These are phyloP conservation scores for Phasia obesa DNA, from an alignment of 2,888 invertebrate species.

Conservation along the genomic window DNA sequence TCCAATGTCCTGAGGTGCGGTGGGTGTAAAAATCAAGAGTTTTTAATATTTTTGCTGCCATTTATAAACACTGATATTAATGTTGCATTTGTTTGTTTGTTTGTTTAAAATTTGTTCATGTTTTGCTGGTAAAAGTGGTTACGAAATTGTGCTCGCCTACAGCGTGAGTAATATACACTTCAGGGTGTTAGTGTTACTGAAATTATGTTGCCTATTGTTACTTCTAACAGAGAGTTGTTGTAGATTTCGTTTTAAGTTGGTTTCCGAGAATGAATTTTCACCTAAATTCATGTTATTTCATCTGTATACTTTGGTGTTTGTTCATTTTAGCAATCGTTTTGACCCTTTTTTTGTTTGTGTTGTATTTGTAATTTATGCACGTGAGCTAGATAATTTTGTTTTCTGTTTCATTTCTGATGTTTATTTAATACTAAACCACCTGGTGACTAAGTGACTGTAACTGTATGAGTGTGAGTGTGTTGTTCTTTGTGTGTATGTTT, in stretches of 20 bases:
- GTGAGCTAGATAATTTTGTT: slow-evolving; percentile 49
- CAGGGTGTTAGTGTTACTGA: slow-evolving; percentile 37
- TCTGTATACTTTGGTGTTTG: slow-evolving; percentile 2
- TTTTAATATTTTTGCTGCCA: slow-evolving; percentile 31
- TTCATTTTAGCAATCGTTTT: slow-evolving; percentile 33
- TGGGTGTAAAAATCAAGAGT: slow-evolving; percentile 14
- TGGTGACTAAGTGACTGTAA: slow-evolving; percentile 44
- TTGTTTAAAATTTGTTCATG: no score
- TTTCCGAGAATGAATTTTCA: slow-evolving; percentile 11
- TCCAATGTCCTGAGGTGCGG: no score
- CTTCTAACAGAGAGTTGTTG: slow-evolving; percentile 5
- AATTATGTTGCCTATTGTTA: slow-evolving; percentile 19
- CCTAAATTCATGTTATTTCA: slow-evolving; percentile 40
- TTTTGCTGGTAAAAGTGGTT: slow-evolving; percentile 10
- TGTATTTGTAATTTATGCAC: slow-evolving; percentile 53
- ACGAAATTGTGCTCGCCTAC: slow-evolving; percentile 9
- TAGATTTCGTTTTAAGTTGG: slow-evolving; percentile 5
- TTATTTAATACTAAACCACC: slow-evolving; percentile 58
- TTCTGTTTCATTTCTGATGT: slow-evolving; percentile 11
- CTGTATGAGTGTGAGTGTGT: not conserved
- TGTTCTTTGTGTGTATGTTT: slow-evolving; percentile 1
- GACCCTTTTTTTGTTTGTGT: slow-evolving; percentile 6
- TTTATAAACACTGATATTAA: not conserved
- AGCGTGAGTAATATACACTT: slow-evolving; percentile 18
- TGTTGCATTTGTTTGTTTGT: no score